Conservation (phyloP, 2,888 invertebrate species). For the Acanthoscelides obtectus region DNA sequence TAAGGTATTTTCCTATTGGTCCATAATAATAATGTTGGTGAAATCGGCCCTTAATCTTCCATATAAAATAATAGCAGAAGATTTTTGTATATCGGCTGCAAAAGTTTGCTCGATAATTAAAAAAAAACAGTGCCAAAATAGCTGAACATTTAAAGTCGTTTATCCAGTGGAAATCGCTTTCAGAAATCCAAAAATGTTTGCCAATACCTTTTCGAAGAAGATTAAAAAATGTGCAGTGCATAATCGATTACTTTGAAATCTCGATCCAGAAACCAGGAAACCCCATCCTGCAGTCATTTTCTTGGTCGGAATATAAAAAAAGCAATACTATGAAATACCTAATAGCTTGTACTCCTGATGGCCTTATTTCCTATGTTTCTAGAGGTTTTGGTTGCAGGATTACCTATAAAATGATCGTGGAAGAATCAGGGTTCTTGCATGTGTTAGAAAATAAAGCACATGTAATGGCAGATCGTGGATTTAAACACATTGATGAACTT, state of each 20-base stretch:
- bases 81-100: slow-evolving; percentile 3
- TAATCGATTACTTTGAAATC: slow-evolving; percentile 10
- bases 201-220: slow-evolving; percentile 10
- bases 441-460: slow-evolving; percentile 9
- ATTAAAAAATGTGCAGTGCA: slow-evolving; percentile 6
- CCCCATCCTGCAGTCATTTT: slow-evolving; percentile 26
- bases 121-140: slow-evolving; percentile 5
- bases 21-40: too few relatives aligned
- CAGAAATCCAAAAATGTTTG: slow-evolving; percentile 6
- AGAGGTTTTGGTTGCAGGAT: slow-evolving; percentile 24
- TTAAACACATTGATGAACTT: slow-evolving; percentile 17
- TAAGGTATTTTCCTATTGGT: too few relatives aligned
- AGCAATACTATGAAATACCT: slow-evolving; percentile 33
- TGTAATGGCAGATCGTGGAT: slow-evolving; percentile 25
- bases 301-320: slow-evolving; percentile 34
- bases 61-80: not conserved
- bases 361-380: slow-evolving; percentile 27
- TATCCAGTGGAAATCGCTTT: slow-evolving; percentile 10
- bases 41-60: not conserved
- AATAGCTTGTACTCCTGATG: slow-evolving; percentile 28
- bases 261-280: slow-evolving; percentile 23
- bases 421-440: slow-evolving; percentile 19
- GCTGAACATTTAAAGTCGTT: slow-evolving; percentile 4
- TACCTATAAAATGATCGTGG: slow-evolving; percentile 18
- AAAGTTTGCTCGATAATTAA: not conserved